Percentiles rank a stretch among this genome's conserved stretches.
phyloP scores from a whole-genome alignment of 2,888 invertebrate genomes.

The Megastigmus dorsalis region DNA sequence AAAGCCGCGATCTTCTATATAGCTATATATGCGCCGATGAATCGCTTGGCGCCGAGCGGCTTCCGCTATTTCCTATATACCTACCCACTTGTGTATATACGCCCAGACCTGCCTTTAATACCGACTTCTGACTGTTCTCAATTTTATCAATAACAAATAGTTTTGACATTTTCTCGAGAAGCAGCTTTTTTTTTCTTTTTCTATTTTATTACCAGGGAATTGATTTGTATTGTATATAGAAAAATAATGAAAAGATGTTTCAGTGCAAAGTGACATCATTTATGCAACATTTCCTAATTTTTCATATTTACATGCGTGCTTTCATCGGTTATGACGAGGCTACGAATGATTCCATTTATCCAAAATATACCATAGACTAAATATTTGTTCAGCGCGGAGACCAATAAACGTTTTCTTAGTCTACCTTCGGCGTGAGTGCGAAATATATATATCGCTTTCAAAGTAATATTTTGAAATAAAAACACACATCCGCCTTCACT shows the following conservation, averaged over 20 bases:
- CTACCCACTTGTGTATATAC: no score
- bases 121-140: no score
- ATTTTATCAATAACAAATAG: no score
- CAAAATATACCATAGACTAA: conserved; percentile 40
- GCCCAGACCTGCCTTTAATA: no score
- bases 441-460: no score
- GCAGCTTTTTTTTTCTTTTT: no score
- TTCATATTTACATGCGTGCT: neutral
- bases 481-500: conserved; percentile 19
- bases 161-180: no score
- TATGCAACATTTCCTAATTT: neutral
- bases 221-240: no score
- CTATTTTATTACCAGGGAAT: no score
- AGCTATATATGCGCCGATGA: neutral
- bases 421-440: neutral
- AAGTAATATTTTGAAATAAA: conserved; percentile 24
- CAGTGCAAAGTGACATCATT: neutral
- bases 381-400: conserved; percentile 26
- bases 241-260: no score
- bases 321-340: conserved; percentile 9
- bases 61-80: no score
- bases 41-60: neutral
- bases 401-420: conserved; percentile 28
- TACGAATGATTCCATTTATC: conserved; percentile 26
- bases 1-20: no score